phyloP scores from a whole-genome alignment of 2,113 vertebrate genomes.

The Prionailurus viverrinus region DNA sequence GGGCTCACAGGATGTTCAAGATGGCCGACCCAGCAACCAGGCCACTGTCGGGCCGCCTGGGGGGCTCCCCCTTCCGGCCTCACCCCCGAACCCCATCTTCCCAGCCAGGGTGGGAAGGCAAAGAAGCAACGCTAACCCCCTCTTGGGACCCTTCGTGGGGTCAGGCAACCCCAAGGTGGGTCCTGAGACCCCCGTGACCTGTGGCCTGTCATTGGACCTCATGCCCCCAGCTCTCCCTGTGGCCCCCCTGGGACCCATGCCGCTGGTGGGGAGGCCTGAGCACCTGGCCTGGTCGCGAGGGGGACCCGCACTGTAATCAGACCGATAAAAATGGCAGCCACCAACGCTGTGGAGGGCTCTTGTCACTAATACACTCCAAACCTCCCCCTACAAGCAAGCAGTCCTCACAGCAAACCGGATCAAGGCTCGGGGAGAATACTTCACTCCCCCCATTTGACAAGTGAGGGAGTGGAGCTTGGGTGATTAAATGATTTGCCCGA shows the following conservation, averaged over 20 bases:
- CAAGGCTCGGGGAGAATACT: fast-evolving
- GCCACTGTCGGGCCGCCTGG: fast-evolving
- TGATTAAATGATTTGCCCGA: not conserved
- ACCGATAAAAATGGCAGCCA: not conserved
- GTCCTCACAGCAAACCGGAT: no score
- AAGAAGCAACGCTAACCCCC: fast-evolving
- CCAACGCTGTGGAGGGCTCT: fast-evolving
- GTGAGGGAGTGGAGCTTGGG: not conserved
- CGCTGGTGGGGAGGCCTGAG: not conserved
- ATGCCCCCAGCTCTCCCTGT: fast-evolving
- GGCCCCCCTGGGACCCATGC: fast-evolving
- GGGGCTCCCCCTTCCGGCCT: not conserved
- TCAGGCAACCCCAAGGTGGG: not conserved
- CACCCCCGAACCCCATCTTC: not conserved
- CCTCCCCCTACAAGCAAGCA: fast-evolving
- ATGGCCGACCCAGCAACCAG: not conserved
- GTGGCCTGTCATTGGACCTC: not conserved
- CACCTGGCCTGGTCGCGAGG: not conserved
- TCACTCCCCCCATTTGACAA: no score
- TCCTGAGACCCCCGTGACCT: not conserved
- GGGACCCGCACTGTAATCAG: fast-evolving
- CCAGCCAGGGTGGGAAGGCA: no score
- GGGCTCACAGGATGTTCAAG: fast-evolving
- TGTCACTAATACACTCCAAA: no score
- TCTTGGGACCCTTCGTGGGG: fast-evolving